Evolutionary conservation across 2,888 invertebrate species (phyloP), one percentile per base, ranked within the genome.

Genomic region (Mimachlamys varia): DNA sequence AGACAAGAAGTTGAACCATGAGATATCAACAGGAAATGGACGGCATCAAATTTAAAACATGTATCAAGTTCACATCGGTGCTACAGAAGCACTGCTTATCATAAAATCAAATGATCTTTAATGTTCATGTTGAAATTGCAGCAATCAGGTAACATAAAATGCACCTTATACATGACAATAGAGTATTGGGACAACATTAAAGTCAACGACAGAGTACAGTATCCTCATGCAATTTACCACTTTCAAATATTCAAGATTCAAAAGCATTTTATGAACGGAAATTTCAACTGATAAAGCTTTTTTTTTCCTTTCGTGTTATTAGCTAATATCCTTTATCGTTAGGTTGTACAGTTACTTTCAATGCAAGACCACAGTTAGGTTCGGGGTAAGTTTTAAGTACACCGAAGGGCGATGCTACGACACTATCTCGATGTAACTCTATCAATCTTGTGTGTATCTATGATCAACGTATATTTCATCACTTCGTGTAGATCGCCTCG

Each of bases 341-440:
- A 5, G 76, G 76, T 76, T 33, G 33, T 22, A 76, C 76, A 76
- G 76, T 76, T 76, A 76, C 76, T 76, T 76, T 76, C 76, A 33
- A 33, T 76, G 76, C 13, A 22, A 22, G 62, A 62, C n/a, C n/a
- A n/a, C n/a, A 62, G 17, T 7, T 22, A 27, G 76, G 27, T 76
- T 76, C 7, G 27, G 76, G 13, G 33, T 76, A 76, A 76, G 76
- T 76, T 76, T 76, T 76, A 33, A 76, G 33, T 76, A 76, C 76
- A 76, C 76, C 27, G 13, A 33, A 27, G 76, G 76, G 76, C 33
- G 76, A 76, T 76, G 76, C 76, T 76, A 33, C 76, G 33, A 22
- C 76, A 76, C 76, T 76, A 76, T 76, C 76, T 76, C 76, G 76
- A 76, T 76, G 76, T 76, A 76, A 76, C 76, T 76, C 76, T 76